Percentiles rank a stretch among this genome's conserved stretches.
These are phyloP conservation scores for Aphelenchoides avenae DNA, from an alignment of 1,140 invertebrate genomes.

Conservation along the genomic window DNA sequence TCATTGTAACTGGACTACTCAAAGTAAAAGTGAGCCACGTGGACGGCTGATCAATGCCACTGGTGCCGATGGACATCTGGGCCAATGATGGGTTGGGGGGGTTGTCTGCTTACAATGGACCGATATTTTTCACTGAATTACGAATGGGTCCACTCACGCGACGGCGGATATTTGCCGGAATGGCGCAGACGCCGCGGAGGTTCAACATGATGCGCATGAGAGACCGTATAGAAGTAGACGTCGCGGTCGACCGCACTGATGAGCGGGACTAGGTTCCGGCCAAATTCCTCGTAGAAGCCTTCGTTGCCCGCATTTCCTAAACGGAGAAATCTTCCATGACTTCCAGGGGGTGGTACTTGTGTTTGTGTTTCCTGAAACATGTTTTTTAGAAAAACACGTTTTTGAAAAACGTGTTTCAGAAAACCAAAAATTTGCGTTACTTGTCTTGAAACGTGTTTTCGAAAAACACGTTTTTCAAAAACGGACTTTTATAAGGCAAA, in stretches of 20 bases:
- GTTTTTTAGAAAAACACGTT: background rate
- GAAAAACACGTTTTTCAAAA: too few species aligned
- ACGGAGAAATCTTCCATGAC: background rate
- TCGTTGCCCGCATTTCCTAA: slow-evolving; percentile 8
- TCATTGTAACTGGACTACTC: too few species aligned
- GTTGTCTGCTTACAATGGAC: too few species aligned
- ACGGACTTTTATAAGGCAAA: too few species aligned
- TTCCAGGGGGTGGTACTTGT: background rate
- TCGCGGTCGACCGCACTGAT: background rate
- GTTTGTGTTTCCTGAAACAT: background rate
- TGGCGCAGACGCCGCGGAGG: background rate
- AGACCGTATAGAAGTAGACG: slow-evolving; percentile 13
- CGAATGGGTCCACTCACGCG: too few species aligned
- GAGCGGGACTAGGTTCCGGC: background rate
- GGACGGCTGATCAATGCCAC: too few species aligned
- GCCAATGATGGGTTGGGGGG: too few species aligned
- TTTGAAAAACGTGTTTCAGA: background rate
- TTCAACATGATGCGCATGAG: slow-evolving; percentile 5
- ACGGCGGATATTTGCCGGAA: slow-evolving; percentile 2
- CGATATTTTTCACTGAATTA: too few species aligned
- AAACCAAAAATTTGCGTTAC: background rate
- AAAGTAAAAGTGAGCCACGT: too few species aligned
- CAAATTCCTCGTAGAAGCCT: slow-evolving; percentile 12
- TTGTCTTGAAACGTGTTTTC: too few species aligned
- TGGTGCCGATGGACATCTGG: too few species aligned